Conservation (phyloP, 2,797 vertebrate genomes). For the Sebastiscus tertius region DNA sequence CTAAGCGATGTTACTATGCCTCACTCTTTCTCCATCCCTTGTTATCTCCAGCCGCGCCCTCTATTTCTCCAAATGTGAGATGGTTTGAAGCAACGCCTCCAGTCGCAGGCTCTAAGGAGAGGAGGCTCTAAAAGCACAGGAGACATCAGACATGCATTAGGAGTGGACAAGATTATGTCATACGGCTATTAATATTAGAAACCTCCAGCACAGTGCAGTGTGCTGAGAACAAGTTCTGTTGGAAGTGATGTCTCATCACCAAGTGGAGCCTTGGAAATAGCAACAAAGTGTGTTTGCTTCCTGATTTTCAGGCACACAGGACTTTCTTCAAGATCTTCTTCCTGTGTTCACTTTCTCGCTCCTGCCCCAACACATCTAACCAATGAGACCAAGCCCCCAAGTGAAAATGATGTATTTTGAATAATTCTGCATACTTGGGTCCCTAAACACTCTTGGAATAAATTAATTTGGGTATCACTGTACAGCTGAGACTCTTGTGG, state of each 20-base stretch:
- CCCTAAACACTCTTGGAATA: no score
- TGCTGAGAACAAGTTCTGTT: not conserved
- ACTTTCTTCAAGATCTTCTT: not conserved
- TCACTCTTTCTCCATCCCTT: not conserved
- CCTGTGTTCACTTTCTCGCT: not conserved
- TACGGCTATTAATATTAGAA: slow-evolving; percentile 38
- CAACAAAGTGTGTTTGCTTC: not conserved
- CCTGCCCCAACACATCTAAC: no score
- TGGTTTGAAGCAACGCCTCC: slow-evolving; percentile 21
- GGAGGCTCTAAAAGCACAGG: slow-evolving; percentile 32
- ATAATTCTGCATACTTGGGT: no score
- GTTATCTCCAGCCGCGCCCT: not conserved
- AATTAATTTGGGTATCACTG: no score
- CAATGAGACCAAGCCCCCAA: no score
- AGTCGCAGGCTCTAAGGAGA: not conserved
- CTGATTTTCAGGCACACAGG: not conserved
- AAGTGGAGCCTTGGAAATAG: not conserved
- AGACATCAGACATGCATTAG: slow-evolving; percentile 47
- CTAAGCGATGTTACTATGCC: not conserved
- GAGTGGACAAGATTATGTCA: slow-evolving; percentile 28
- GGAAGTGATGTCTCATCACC: not conserved
- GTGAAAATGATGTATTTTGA: no score
- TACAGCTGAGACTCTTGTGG: no score
- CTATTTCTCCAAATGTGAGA: slow-evolving; percentile 1
- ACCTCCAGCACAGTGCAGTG: not conserved